Evolutionary conservation across 2,797 vertebrate species (phyloP).

Genomic region (Gobio occitaniae): DNA sequence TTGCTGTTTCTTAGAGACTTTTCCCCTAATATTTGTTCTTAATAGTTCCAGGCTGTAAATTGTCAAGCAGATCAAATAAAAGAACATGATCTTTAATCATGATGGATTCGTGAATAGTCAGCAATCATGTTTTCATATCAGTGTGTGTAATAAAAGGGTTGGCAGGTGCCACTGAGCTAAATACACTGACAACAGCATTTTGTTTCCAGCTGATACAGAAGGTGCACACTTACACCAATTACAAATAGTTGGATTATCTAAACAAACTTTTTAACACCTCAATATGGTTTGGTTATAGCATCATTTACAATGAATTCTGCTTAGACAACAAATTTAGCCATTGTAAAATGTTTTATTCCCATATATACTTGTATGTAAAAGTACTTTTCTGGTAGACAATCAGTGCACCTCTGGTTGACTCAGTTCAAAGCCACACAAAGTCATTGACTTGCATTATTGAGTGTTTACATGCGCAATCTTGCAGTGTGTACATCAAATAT

Average conservation of each 20-base stretch:
- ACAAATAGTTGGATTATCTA: conserved; percentile 13
- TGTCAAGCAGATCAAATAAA: conserved; percentile 72
- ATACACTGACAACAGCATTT: conserved; percentile 55
- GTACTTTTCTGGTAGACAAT: conserved; percentile 18
- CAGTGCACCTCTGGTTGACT: conserved; percentile 68
- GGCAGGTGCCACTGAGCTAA: background rate
- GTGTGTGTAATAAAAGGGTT: background rate
- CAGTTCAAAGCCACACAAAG: conserved; percentile 50
- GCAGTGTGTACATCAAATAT: background rate
- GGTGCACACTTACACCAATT: conserved; percentile 11
- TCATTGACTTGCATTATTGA: background rate
- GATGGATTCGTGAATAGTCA: conserved; percentile 24
- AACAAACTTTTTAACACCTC: conserved; percentile 18
- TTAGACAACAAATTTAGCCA: background rate
- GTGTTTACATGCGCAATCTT: background rate
- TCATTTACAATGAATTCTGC: conserved; percentile 17
- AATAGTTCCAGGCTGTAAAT: conserved; percentile 77
- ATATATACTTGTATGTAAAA: background rate
- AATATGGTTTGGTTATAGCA: background rate
- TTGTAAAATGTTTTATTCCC: background rate
- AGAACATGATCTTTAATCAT: conserved; percentile 82
- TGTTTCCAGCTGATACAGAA: conserved; percentile 39
- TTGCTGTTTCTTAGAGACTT: conserved; percentile 65
- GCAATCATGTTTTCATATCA: background rate
- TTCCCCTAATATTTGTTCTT: conserved; percentile 65